phyloP scores from a whole-genome alignment of 2,888 invertebrate genomes.

The Caenorhabditis virilis region DNA sequence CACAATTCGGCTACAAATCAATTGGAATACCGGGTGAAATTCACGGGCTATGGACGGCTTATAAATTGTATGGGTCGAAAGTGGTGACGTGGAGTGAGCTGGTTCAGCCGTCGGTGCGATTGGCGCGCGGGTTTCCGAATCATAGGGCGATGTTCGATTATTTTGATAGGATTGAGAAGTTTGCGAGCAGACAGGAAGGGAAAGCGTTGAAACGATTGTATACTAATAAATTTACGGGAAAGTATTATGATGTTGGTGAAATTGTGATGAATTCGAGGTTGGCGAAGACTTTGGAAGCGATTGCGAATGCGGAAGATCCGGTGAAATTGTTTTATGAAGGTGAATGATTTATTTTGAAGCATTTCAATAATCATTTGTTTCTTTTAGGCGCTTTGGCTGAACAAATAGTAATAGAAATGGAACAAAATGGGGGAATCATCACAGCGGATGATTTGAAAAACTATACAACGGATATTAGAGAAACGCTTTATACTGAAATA shows the following conservation, averaged over 20 bases:
- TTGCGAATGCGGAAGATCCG: conserved; percentile 57
- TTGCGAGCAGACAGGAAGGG: conserved; percentile 9
- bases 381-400: conserved; percentile 58
- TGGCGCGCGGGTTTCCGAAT: conserved; percentile 46
- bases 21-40: conserved; percentile 64
- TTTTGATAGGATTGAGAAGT: conserved; percentile 21
- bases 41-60: conserved; percentile 63
- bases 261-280: conserved; percentile 57
- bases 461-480: conserved; percentile 24
- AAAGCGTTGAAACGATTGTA: conserved; percentile 40
- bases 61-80: conserved; percentile 53
- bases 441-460: conserved; percentile 17
- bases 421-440: conserved; percentile 30
- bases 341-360: not conserved
- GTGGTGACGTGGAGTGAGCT: conserved; percentile 42
- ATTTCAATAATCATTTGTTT: not conserved
- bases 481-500: conserved; percentile 21
- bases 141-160: conserved; percentile 17
- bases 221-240: conserved; percentile 58
- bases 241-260: conserved; percentile 63
- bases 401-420: conserved; percentile 59
- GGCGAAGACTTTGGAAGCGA: conserved; percentile 53
- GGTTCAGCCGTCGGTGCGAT: conserved; percentile 51
- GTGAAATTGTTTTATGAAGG: conserved; percentile 63
- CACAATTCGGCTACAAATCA: conserved; percentile 44